Evolutionary conservation across 2,888 invertebrate species (phyloP).

Genomic region (Dasypolia templi): DNA sequence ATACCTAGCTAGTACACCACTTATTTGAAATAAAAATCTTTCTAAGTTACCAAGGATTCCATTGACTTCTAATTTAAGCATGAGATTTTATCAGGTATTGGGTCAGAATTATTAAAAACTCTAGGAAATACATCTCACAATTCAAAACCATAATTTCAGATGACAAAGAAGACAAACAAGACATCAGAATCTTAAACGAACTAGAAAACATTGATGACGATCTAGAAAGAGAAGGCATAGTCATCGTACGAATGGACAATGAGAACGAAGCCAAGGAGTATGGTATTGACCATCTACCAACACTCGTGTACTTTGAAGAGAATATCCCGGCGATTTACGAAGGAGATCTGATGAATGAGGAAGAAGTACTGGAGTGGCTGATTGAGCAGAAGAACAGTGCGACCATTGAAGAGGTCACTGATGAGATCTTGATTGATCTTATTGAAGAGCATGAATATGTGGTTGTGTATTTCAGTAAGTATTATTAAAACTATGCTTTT

Average conservation of each 20-base stretch:
- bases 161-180: slow-evolving; percentile 97
- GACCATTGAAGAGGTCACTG: slow-evolving; percentile 98
- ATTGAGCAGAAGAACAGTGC: slow-evolving; percentile 96
- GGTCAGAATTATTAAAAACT: not conserved
- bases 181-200: slow-evolving; percentile 96
- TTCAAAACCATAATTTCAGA: slow-evolving; percentile 88
- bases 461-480: slow-evolving; percentile 97
- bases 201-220: slow-evolving; percentile 98
- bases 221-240: slow-evolving; percentile 96
- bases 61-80: not conserved
- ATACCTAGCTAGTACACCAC: not conserved
- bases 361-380: slow-evolving; percentile 97
- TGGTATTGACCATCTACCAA: slow-evolving; percentile 96
- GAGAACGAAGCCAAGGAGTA: slow-evolving; percentile 97
- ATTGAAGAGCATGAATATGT: slow-evolving; percentile 98
- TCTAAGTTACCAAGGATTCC: not conserved
- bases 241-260: slow-evolving; percentile 97
- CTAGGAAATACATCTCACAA: not conserved
- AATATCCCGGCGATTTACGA: slow-evolving; percentile 97
- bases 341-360: slow-evolving; percentile 97
- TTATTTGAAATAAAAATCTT: not conserved
- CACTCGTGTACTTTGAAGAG: slow-evolving; percentile 96
- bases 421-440: slow-evolving; percentile 95
- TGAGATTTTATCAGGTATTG: not conserved
- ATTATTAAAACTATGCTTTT: slow-evolving; percentile 3